A percentile compares a stretch with the other conserved stretches of the same genome.
phyloP scores from a whole-genome alignment of 2,113 vertebrate species.

The Pelecanoides urinatrix region DNA sequence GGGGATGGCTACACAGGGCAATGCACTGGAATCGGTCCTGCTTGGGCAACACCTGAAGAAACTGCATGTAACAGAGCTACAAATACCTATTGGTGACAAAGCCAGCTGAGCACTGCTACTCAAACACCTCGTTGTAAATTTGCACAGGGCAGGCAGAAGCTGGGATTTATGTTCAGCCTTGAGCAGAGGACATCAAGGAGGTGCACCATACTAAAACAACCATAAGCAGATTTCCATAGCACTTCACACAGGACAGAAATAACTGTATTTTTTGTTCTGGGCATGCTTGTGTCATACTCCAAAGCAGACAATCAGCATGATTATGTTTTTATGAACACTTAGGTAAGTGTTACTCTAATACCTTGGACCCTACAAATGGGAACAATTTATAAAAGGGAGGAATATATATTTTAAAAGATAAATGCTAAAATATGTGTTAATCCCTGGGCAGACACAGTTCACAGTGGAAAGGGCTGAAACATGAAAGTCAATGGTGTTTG shows the following conservation, averaged over 20 bases:
- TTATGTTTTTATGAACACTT: not conserved
- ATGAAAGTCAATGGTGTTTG: not conserved
- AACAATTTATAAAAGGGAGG: not conserved
- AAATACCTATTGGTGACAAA: not conserved
- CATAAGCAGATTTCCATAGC: not conserved
- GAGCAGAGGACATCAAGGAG: not conserved
- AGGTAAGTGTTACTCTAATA: not conserved
- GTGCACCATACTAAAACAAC: not conserved
- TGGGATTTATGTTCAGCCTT: not conserved
- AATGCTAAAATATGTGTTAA: not conserved
- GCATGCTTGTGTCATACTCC: not conserved
- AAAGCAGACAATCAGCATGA: not conserved
- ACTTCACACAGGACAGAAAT: not conserved
- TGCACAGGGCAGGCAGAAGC: not conserved
- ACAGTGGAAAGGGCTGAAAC: not conserved
- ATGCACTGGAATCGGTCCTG: not conserved
- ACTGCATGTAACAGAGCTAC: not conserved
- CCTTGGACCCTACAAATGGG: not conserved
- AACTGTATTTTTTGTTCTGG: rapidly evolving
- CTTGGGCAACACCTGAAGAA: not conserved
- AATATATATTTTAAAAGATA: not conserved
- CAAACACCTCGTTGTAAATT: not conserved
- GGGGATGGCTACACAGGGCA: not conserved
- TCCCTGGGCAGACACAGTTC: not conserved
- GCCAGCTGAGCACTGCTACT: not conserved